phyloP scores from a whole-genome alignment of 1,140 invertebrate genomes.

The Eufriesea mexicana region DNA sequence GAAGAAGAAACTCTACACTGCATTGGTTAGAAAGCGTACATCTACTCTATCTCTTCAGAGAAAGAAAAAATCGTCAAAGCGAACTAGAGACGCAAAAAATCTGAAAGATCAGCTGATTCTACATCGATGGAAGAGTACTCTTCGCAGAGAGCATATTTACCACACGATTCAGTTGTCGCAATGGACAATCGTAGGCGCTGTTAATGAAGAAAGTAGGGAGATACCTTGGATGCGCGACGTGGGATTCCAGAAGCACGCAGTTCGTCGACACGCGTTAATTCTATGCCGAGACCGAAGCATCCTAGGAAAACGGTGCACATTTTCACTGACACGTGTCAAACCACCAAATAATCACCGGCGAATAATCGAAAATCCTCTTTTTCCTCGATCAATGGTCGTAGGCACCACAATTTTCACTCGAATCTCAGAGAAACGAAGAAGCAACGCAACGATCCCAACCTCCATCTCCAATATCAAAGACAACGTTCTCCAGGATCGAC shows the following conservation, averaged over 20 bases:
- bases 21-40: neutral
- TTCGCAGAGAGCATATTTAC: too few species aligned
- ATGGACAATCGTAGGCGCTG: neutral
- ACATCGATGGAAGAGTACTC: neutral
- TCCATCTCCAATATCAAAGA: too few species aligned
- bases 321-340: slow-evolving; percentile 21
- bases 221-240: slow-evolving; percentile 16
- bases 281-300: slow-evolving; percentile 9
- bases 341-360: slow-evolving; percentile 20
- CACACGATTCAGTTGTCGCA: neutral
- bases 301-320: slow-evolving; percentile 3
- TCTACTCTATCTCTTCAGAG: neutral
- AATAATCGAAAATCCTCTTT: too few species aligned
- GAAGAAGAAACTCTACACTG: neutral
- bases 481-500: too few species aligned
- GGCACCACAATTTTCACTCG: neutral
- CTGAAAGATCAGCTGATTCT: neutral
- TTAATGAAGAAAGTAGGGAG: slow-evolving; percentile 31
- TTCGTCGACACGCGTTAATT: slow-evolving; percentile 14
- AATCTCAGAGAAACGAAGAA: neutral
- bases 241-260: slow-evolving; percentile 10
- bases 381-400: too few species aligned
- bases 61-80: neutral
- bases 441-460: too few species aligned
- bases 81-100: neutral